Evolutionary conservation across 2,888 invertebrate species (phyloP).

Genomic region (Chalcis sispes): DNA sequence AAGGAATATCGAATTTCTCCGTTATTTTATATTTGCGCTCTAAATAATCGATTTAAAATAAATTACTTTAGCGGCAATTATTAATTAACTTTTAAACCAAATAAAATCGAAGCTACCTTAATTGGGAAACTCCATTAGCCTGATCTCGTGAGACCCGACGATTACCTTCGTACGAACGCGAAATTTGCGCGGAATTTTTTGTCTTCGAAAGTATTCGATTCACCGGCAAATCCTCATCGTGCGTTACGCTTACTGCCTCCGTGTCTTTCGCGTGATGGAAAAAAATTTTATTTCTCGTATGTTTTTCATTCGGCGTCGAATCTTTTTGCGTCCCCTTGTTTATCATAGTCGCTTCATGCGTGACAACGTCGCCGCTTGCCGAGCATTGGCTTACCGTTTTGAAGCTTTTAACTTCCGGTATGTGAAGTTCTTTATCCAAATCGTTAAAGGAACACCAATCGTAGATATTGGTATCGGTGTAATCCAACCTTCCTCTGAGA

Average conservation of each 20-base stretch:
- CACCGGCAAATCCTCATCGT: not conserved
- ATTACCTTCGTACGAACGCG: slow-evolving; percentile 6
- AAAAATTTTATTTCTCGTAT: not conserved
- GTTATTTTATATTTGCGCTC: too few relatives aligned
- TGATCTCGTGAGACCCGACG: not conserved
- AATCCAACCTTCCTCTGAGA: slow-evolving; percentile 5
- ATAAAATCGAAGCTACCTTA: slow-evolving; percentile 14
- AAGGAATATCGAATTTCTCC: too few relatives aligned
- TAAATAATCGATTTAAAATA: too few relatives aligned
- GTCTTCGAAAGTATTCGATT: not conserved
- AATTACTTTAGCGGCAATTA: too few relatives aligned
- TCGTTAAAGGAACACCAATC: not conserved
- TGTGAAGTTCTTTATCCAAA: not conserved
- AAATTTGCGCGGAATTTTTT: not conserved
- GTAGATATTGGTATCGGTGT: not conserved
- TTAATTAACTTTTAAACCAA: not conserved
- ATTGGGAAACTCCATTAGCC: not conserved
- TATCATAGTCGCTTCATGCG: not conserved
- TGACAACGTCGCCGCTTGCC: not conserved
- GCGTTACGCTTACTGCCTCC: not conserved
- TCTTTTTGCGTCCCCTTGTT: not conserved
- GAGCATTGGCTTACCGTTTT: not conserved
- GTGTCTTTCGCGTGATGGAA: not conserved
- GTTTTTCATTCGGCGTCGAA: not conserved
- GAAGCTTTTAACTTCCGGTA: not conserved